These are phyloP conservation scores for Burhinus bistriatus DNA, from an alignment of 2,113 vertebrate species.

Conservation along the genomic window DNA sequence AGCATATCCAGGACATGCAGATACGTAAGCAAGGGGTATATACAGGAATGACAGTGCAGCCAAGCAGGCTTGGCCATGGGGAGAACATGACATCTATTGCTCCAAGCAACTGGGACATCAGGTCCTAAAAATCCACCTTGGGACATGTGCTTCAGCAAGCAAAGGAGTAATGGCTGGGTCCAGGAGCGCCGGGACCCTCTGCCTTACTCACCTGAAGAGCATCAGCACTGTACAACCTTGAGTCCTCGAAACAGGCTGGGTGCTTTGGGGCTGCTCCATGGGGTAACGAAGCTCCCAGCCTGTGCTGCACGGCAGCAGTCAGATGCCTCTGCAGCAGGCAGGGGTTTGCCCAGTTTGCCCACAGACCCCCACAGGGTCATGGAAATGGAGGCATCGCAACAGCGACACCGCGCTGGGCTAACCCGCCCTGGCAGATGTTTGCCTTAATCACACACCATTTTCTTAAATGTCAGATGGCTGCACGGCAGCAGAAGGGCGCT, in stretches of 20 bases:
- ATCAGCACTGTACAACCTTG: neutral
- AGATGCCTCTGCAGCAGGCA: neutral
- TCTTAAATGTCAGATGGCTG: neutral
- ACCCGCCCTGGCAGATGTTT: neutral
- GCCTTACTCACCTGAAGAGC: neutral
- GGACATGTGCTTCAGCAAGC: neutral
- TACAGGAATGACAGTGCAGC: neutral
- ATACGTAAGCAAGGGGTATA: neutral
- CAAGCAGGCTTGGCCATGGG: neutral
- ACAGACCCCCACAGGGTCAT: neutral
- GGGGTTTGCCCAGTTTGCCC: accelerated
- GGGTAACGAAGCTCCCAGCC: neutral
- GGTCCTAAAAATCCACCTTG: neutral
- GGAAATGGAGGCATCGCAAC: neutral
- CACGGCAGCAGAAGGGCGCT: neutral
- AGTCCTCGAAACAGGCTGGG: neutral
- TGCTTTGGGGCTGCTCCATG: neutral
- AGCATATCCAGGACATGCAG: neutral
- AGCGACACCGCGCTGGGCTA: neutral
- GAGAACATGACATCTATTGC: neutral
- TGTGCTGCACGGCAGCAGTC: neutral
- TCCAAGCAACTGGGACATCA: neutral
- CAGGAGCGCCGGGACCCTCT: accelerated
- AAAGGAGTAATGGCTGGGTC: neutral
- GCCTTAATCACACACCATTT: neutral